These are phyloP conservation scores for Brenthis ino DNA, from an alignment of 2,888 invertebrate species.

Conservation along the genomic window DNA sequence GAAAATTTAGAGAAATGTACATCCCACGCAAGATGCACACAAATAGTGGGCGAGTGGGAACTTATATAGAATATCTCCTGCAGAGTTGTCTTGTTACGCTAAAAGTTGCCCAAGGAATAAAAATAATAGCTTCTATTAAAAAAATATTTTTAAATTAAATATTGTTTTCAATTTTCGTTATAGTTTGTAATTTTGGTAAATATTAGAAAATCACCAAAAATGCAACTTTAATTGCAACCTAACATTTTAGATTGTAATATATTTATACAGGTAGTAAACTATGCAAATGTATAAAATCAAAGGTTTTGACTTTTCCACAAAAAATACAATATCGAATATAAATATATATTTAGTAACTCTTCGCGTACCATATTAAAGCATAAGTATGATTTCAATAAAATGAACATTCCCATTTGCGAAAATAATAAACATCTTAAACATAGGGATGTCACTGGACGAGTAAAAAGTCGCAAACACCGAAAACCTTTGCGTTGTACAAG, in stretches of 20 bases:
- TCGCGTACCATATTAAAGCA: no score
- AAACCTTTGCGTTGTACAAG: slow-evolving; percentile 36
- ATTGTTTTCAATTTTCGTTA: neutral
- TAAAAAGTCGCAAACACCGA: slow-evolving; percentile 20
- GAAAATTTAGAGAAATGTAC: slow-evolving; percentile 45
- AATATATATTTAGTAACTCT: no score
- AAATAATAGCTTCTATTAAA: slow-evolving; percentile 21
- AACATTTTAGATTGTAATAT: no score
- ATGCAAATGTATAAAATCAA: no score
- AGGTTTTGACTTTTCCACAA: no score
- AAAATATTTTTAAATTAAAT: neutral
- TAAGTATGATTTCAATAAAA: no score
- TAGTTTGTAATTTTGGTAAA: neutral
- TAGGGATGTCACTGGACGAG: slow-evolving; percentile 7
- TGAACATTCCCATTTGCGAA: neutral
- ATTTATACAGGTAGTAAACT: no score
- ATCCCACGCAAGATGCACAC: slow-evolving; percentile 57
- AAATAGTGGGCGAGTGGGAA: slow-evolving; percentile 58
- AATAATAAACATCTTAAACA: slow-evolving; percentile 1
- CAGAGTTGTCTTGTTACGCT: slow-evolving; percentile 53
- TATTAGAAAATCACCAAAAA: neutral
- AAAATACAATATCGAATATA: no score
- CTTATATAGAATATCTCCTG: slow-evolving; percentile 62
- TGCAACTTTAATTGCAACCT: no score
- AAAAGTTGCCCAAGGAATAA: slow-evolving; percentile 48